A percentile compares a stretch with the other conserved stretches of the same genome.
Conservation (phyloP, 2,888 invertebrate species). For the Andrena praecox region DNA sequence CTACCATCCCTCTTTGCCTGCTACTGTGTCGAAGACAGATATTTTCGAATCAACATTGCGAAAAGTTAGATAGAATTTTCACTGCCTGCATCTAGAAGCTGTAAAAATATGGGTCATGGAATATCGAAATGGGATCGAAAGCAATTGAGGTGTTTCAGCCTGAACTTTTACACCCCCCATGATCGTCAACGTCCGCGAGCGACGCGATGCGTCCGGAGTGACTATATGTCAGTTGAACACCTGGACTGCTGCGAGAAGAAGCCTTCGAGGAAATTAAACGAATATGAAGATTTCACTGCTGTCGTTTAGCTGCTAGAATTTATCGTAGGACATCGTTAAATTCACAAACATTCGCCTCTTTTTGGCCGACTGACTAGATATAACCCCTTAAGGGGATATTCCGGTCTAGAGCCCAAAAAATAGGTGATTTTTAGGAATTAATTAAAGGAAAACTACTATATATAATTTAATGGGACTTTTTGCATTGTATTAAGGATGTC, state of each 20-base stretch:
- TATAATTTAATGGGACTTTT: too few relatives aligned
- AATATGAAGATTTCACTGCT: constrained; percentile 60
- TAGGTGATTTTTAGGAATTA: too few relatives aligned
- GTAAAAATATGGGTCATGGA: not conserved
- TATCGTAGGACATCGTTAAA: constrained; percentile 23
- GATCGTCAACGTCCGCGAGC: constrained; percentile 31
- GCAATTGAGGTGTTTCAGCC: constrained; percentile 23
- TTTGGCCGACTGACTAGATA: too few relatives aligned
- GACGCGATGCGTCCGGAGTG: constrained; percentile 35
- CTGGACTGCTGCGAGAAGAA: constrained; percentile 4
- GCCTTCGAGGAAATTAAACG: constrained; percentile 59
- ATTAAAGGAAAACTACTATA: too few relatives aligned
- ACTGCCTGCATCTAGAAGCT: not conserved
- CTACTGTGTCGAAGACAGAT: not conserved
- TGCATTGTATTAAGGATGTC: too few relatives aligned
- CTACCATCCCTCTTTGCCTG: not conserved
- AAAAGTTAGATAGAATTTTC: not conserved
- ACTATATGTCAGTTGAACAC: constrained; percentile 30
- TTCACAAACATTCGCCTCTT: too few relatives aligned
- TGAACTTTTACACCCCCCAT: constrained; percentile 54
- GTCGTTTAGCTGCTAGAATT: constrained; percentile 19
- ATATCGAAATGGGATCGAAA: constrained; percentile 24
- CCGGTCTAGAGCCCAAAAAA: too few relatives aligned
- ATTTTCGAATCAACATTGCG: not conserved
- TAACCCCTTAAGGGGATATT: too few relatives aligned